phyloP scores from a whole-genome alignment of 2,113 vertebrate species.

The Calcarius ornatus region DNA sequence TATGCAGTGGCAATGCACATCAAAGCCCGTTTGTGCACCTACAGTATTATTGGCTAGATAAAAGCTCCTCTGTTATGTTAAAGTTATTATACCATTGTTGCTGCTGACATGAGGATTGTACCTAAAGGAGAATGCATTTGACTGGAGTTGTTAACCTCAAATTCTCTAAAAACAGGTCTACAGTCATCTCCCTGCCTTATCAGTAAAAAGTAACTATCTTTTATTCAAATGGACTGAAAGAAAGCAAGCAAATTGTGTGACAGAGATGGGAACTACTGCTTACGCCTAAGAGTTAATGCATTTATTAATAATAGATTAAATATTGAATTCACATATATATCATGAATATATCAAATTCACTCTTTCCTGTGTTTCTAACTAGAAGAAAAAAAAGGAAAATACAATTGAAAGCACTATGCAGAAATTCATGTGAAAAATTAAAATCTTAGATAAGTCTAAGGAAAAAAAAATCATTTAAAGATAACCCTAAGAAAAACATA shows the following conservation, averaged over 20 bases:
- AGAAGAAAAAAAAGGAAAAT: neutral
- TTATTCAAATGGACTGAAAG: neutral
- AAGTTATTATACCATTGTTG: neutral
- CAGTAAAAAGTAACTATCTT: neutral
- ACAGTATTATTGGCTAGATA: neutral
- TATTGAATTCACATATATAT: neutral
- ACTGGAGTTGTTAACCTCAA: neutral
- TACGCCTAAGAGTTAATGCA: neutral
- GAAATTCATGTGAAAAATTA: neutral
- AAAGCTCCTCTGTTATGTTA: neutral
- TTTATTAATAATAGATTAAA: neutral
- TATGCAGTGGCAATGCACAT: neutral
- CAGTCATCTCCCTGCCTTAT: neutral
- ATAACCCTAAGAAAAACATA: neutral
- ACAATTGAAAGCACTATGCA: neutral
- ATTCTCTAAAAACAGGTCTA: neutral
- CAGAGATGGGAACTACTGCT: neutral
- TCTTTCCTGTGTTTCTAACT: neutral
- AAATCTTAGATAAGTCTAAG: neutral
- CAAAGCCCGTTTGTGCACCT: neutral
- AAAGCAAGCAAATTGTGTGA: neutral
- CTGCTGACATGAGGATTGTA: neutral
- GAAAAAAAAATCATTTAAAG: neutral
- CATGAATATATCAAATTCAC: neutral
- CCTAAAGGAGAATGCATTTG: neutral